phyloP scores from a whole-genome alignment of 1,140 invertebrate species.

The Cheumatopsyche charites region DNA sequence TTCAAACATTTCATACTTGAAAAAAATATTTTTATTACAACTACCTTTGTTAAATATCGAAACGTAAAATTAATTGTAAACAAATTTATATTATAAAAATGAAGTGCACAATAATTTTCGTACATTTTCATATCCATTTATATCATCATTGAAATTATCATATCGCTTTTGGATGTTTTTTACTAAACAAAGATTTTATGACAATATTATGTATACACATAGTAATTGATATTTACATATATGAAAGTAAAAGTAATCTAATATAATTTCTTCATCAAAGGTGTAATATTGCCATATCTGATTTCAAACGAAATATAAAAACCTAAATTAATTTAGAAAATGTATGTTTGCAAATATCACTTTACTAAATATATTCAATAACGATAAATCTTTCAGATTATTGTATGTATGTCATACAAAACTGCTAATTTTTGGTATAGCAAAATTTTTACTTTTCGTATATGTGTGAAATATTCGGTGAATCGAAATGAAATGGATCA shows the following conservation, averaged over 20 bases:
- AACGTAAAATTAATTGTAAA: background rate
- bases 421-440: too few relatives aligned
- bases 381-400: too few relatives aligned
- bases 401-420: too few relatives aligned
- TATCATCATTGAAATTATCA: constrained; percentile 39
- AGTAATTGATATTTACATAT: constrained; percentile 29
- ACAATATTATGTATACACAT: constrained; percentile 48
- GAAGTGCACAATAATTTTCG: constrained; percentile 19
- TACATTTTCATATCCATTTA: constrained; percentile 43
- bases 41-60: background rate
- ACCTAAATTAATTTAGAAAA: too few relatives aligned
- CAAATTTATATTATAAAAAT: background rate
- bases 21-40: background rate
- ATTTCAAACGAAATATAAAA: too few relatives aligned
- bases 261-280: constrained; percentile 10
- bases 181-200: constrained; percentile 40
- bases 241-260: background rate
- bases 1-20: background rate
- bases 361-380: too few relatives aligned
- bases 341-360: too few relatives aligned
- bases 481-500: too few relatives aligned
- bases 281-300: background rate
- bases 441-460: too few relatives aligned
- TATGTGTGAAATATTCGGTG: too few relatives aligned
- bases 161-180: constrained; percentile 48